Base-by-base conservation (phyloP, 2,888 invertebrate species). In the Cantharis nigra region DNA sequence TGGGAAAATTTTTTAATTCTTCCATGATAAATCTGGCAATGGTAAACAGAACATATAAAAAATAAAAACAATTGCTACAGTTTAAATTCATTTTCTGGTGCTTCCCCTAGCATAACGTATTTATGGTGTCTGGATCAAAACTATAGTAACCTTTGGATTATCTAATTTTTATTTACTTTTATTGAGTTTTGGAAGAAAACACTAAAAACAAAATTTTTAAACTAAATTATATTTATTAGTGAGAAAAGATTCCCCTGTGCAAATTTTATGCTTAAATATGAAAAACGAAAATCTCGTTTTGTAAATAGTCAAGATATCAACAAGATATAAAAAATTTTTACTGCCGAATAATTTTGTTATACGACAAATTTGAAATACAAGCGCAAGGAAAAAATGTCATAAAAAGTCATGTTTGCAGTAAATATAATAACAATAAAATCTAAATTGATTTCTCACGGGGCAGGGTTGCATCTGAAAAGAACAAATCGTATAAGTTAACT, bases 391-490 rank as follows among this genome's bases (percentile, higher is more conserved):
- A 80, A 83, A 79, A 80, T 80, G 81, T 81, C 80, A 82, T 84
- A 83, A 83, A 84, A 84, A 86, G 75, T 78, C 85, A 83, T 86
- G 85, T 86, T 87, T 86, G 84, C 82, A 87, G 87, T 87, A 87
- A 86, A 87, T 87, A 87, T 86, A 87, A 87, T 87, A 87, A 87
- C 87, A 87, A 87, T 87, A 87, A 87, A 87, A 86, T 85, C 84
- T 82, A 86, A 87, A 87, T 87, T 87, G 87, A 87, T 87, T 87
- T 87, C 87, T 87, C 87, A 87, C 85, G 87, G 87, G 87, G 86
- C 85, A 85, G 84, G 80, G 83, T 83, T 85, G 82, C 80, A 84
- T 82, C 83, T 84, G 83, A 83, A 83, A 84, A 85, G 83, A 84
- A 84, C 83, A 81, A 81, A 82, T 78, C 80, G 81, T 80, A 84